Percentiles rank a stretch among this genome's conserved stretches.
Evolutionary conservation across 2,888 invertebrate genomes (phyloP).

Genomic region (Apotomis turbidana): DNA sequence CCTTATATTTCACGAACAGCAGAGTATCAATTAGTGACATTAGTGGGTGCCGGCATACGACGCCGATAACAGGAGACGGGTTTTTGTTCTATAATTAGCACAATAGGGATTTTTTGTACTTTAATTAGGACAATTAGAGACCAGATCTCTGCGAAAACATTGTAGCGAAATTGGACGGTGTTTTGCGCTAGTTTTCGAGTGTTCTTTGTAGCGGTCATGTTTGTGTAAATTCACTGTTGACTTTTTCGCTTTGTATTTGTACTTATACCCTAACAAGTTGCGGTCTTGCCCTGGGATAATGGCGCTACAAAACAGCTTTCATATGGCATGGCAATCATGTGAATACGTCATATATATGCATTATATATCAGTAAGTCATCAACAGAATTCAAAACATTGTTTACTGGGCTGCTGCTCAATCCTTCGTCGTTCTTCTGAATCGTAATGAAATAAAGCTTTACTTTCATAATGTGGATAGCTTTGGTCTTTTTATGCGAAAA

Average conservation of each 20-base stretch:
- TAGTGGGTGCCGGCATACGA: conserved; percentile 25
- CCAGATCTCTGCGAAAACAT: conserved; percentile 14
- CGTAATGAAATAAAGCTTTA: no score
- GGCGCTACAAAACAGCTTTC: no score
- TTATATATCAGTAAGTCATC: no score
- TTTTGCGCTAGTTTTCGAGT: background rate
- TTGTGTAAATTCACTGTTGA: background rate
- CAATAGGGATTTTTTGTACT: conserved; percentile 15
- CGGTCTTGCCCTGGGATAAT: background rate
- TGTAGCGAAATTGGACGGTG: background rate
- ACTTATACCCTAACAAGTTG: background rate
- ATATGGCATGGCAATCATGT: background rate
- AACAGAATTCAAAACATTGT: no score
- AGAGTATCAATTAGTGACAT: conserved; percentile 27
- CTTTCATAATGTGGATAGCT: no score
- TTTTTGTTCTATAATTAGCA: conserved; percentile 29
- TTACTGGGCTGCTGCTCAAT: no score
- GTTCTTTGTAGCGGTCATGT: background rate
- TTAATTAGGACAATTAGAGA: conserved; percentile 29
- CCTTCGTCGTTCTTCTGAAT: no score
- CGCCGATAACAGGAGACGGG: conserved; percentile 27
- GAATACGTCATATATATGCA: no score
- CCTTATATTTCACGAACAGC: background rate
- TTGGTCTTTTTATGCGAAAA: no score
- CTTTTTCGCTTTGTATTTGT: background rate